Percentiles rank a stretch among this genome's conserved stretches.
These are phyloP conservation scores for Bellardia bayeri DNA, from an alignment of 2,888 invertebrate genomes.

Conservation along the genomic window DNA sequence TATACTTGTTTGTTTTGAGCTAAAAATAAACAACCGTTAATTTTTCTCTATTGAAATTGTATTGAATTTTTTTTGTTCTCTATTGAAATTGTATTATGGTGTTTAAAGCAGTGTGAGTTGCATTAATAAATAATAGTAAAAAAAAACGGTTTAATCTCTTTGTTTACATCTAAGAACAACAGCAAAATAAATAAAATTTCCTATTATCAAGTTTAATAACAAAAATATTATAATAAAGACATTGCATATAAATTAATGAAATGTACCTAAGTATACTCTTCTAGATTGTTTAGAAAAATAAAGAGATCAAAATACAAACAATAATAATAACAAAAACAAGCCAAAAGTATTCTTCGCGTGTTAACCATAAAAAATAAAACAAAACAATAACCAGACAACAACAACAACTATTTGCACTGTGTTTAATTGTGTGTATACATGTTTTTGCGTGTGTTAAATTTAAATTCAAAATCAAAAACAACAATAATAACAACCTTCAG, in stretches of 20 bases:
- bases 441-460: slow-evolving; percentile 29
- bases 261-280: neutral
- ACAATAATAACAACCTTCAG: slow-evolving; percentile 36
- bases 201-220: neutral
- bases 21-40: slow-evolving; percentile 40
- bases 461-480: slow-evolving; percentile 33
- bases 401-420: slow-evolving; percentile 24
- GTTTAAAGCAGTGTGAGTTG: neutral
- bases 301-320: slow-evolving; percentile 28
- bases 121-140: neutral
- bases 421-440: neutral
- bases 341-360: slow-evolving; percentile 58
- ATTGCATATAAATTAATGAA: slow-evolving; percentile 11
- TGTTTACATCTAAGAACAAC: slow-evolving; percentile 20
- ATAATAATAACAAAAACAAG: slow-evolving; percentile 2
- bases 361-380: slow-evolving; percentile 62
- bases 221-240: neutral
- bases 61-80: neutral
- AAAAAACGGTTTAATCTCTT: slow-evolving; percentile 13
- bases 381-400: slow-evolving; percentile 7
- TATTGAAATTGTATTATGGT: neutral
- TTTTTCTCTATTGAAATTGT: neutral
- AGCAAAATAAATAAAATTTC: neutral
- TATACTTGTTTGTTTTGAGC: neutral
- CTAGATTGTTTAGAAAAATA: slow-evolving; percentile 5